Conservation (phyloP, 64 coral and sea anemone genomes). For the Stichodactyla helianthus region DNA sequence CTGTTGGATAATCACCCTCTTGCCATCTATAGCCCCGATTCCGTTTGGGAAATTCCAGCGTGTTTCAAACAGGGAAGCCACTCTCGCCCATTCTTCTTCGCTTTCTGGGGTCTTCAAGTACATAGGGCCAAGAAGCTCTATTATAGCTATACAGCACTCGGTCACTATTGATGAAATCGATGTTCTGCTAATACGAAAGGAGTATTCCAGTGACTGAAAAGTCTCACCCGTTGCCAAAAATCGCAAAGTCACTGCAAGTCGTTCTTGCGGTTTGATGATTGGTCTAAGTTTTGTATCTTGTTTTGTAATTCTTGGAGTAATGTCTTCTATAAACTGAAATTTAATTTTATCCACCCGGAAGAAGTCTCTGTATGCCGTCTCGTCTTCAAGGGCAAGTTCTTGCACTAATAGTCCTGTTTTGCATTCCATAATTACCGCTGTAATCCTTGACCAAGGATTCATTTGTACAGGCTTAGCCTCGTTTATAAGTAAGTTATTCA, state of each 20-base stretch:
- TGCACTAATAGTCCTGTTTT: background rate
- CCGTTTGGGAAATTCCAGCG: constrained; percentile 26
- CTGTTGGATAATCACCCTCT: constrained; percentile 22
- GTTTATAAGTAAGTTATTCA: no score
- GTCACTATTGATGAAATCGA: constrained; percentile 24
- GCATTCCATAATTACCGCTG: no score
- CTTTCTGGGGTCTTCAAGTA: constrained; percentile 4
- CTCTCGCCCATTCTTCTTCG: background rate
- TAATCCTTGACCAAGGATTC: no score
- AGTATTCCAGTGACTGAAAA: constrained; percentile 28
- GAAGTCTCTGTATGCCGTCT: background rate
- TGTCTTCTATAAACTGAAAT: constrained; percentile 11
- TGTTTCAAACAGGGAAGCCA: background rate
- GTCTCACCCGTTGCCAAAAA: constrained; percentile 42
- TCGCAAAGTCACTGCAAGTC: constrained; percentile 22
- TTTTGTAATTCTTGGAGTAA: background rate
- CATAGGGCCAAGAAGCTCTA: background rate
- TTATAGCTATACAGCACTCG: background rate
- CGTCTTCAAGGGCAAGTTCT: background rate
- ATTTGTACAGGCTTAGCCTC: no score
- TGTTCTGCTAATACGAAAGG: background rate
- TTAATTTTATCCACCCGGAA: background rate
- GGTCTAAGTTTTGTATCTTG: constrained; percentile 26
- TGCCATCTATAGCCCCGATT: constrained; percentile 21
- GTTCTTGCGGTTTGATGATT: constrained; percentile 27